Base-by-base conservation (phyloP, 2,113 vertebrate species). In the Menura novaehollandiae region DNA sequence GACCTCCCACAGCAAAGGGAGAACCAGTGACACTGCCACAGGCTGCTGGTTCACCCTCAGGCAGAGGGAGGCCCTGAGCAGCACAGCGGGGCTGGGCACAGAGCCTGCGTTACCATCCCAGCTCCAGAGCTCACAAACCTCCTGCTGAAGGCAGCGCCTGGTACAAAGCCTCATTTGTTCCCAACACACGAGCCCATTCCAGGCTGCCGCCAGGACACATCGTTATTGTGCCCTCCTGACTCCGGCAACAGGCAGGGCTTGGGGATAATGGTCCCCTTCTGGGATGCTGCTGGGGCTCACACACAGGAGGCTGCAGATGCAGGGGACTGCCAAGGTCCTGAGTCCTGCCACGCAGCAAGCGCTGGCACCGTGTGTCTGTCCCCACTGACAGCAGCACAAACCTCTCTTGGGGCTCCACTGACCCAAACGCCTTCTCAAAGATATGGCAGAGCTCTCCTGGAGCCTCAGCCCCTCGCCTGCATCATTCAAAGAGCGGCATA, bases 111-210 rank as follows among this genome's bases (percentile, higher is more conserved):
- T 39, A 62, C 59, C 77, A 62, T 12, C 75, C 37, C 80, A 32
- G 75, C 85, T 35, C 91, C 72, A 62, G 69, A 78, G 87, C 94
- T 74, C 87, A 95, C 93, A 90, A 91, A 88, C 91, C 69, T 91
- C 94, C 76, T 6, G 14, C 64, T 10, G 37, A 41, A 20, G 33
- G 77, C 94, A 64, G 74, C 0, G 10, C 66, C n/a, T 15, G 33
- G 7, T 43, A 90, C 88, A 94, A 96, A 88, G 72, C 67, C 43
- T 55, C 58, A 6, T 83, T 71, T 95, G 85, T 93, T 95, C 66
- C 63, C 0, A 2, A 39, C 94, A 87, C 88, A 73, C 26, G 33
- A 94, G 85, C 75, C 26, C 1, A 3, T 47, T 59, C 33, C 85
- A 62, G 74, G 87, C 89, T 60, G 85, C 78, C 0, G 5, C 80